Conservation (phyloP, 2,888 invertebrate genomes). For the Meiosimyza platycephala region DNA sequence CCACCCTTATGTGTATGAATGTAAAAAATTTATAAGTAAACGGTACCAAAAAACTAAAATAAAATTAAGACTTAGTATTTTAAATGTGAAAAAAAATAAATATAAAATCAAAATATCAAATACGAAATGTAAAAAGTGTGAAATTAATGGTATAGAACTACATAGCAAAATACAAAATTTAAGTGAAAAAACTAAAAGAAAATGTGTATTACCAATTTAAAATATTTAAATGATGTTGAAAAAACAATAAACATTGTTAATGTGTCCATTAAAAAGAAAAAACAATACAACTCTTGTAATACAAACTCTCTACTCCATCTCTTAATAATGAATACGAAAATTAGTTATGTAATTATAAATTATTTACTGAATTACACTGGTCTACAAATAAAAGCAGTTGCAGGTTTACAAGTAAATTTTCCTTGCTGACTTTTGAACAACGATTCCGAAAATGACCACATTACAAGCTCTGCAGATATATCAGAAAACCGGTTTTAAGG, state of each 20-base stretch:
- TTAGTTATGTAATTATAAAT: no score
- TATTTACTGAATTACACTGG: no score
- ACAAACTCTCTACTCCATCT: neutral
- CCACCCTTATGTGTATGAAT: no score
- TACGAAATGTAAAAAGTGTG: constrained; percentile 21
- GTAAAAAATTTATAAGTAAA: constrained; percentile 6
- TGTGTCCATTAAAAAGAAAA: constrained; percentile 42
- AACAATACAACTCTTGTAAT: constrained; percentile 43
- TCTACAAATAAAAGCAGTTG: no score
- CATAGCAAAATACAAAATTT: constrained; percentile 29
- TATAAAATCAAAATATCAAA: constrained; percentile 21
- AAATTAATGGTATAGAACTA: constrained; percentile 28
- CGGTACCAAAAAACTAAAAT: constrained; percentile 29
- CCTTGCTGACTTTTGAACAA: no score
- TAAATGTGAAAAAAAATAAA: constrained; percentile 25
- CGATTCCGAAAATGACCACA: no score
- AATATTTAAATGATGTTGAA: constrained; percentile 30
- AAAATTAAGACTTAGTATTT: constrained; percentile 7
- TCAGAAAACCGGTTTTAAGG: no score
- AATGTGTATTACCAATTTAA: constrained; percentile 19
- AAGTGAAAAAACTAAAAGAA: constrained; percentile 22
- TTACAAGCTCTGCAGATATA: no score
- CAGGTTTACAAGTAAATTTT: no score
- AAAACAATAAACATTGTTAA: constrained; percentile 39
- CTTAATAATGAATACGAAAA: no score